Conservation (phyloP, 2,888 invertebrate genomes). For the Morpho deidamia region DNA sequence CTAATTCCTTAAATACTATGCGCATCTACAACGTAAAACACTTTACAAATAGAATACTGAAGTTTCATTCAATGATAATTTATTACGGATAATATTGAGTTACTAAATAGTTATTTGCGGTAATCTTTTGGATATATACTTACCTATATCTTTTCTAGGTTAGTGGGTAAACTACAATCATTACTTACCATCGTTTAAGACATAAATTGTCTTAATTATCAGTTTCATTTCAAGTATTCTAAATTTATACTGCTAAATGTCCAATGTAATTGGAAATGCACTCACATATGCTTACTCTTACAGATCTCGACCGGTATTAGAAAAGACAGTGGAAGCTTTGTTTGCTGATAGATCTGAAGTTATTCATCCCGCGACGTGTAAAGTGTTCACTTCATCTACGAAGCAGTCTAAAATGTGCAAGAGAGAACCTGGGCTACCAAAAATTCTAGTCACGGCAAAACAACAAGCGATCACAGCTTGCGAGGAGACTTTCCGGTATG, state of each 20-base stretch:
- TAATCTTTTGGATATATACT: too few species aligned
- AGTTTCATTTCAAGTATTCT: too few species aligned
- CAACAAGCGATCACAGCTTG: conserved; percentile 80
- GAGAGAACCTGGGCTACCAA: conserved; percentile 74
- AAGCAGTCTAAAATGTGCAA: conserved; percentile 81
- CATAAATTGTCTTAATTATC: too few species aligned
- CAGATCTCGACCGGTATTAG: conserved; percentile 63
- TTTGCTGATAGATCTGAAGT: conserved; percentile 53
- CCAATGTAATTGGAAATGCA: not conserved
- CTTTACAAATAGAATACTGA: too few species aligned
- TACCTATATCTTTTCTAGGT: too few species aligned
- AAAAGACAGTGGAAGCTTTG: conserved; percentile 57
- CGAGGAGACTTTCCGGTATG: conserved; percentile 81
- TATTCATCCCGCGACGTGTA: conserved; percentile 72
- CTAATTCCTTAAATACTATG: too few species aligned
- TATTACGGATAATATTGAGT: not conserved
- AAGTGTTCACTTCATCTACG: conserved; percentile 76
- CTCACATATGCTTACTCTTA: conserved; percentile 17
- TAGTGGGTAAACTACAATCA: too few species aligned
- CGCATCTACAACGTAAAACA: too few species aligned
- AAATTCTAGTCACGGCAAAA: conserved; percentile 75
- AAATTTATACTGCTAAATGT: too few species aligned
- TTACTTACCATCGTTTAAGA: too few species aligned
- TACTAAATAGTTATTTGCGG: too few species aligned
- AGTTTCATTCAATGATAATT: not conserved